Conservation (phyloP, 2,797 vertebrate genomes). For the Megaceryle alcyon region DNA sequence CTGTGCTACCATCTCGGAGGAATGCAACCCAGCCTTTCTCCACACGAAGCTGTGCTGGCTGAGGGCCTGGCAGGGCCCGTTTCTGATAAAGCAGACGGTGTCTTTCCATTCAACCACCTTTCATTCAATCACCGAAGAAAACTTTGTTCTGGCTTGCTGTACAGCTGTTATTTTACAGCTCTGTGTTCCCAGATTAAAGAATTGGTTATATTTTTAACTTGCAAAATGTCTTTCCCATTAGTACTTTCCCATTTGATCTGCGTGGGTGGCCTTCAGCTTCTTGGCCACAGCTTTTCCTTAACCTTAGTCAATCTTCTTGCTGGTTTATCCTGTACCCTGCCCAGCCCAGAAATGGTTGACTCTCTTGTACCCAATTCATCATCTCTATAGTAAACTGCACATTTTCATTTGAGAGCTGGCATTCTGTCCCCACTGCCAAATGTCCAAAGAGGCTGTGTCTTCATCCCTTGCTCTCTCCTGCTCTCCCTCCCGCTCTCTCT, state of each 20-base stretch:
- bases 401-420: background rate
- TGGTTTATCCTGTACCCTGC: background rate
- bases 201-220: constrained; percentile 33
- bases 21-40: constrained; percentile 10
- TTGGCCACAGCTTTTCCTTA: background rate
- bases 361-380: background rate
- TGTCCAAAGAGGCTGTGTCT: background rate
- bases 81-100: constrained; percentile 22
- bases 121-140: background rate
- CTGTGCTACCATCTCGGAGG: constrained; percentile 22
- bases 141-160: constrained; percentile 30
- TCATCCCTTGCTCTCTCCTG: background rate
- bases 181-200: constrained; percentile 10
- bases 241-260: constrained; percentile 33
- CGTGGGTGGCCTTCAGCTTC: constrained; percentile 44
- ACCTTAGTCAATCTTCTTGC: constrained; percentile 6
- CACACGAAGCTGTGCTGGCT: background rate
- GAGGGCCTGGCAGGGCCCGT: background rate
- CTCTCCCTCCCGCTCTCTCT: background rate
- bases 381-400: background rate
- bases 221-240: constrained; percentile 59
- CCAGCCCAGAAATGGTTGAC: background rate
- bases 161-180: constrained; percentile 62
- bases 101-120: constrained; percentile 42
- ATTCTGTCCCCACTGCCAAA: background rate